These are phyloP conservation scores for Oligia latruncula DNA, from an alignment of 2,888 invertebrate species.

Conservation along the genomic window DNA sequence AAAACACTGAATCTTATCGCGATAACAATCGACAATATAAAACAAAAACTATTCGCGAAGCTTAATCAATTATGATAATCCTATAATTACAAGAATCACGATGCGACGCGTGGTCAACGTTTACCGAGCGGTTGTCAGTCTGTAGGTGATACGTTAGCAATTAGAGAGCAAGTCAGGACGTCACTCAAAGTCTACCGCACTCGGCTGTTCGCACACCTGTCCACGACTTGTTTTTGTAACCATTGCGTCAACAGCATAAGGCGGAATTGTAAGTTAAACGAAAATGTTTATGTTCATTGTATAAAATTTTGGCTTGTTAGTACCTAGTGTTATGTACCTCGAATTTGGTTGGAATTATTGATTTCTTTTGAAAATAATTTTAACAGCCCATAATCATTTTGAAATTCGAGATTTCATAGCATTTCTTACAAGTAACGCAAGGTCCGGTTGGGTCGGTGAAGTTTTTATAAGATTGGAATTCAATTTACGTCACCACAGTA, in stretches of 20 bases:
- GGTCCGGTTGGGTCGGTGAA: background rate
- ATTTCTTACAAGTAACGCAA: background rate
- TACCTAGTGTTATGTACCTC: background rate
- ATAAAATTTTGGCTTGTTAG: conserved; percentile 13
- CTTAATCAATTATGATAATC: conserved; percentile 54
- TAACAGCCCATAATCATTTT: background rate
- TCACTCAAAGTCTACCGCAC: conserved; percentile 78
- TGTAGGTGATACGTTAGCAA: conserved; percentile 68
- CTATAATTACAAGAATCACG: conserved; percentile 42
- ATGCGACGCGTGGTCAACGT: conserved; percentile 28
- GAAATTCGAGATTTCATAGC: background rate
- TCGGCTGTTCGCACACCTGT: conserved; percentile 78
- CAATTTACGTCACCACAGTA: background rate
- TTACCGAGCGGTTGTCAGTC: conserved; percentile 62
- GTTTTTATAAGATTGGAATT: background rate
- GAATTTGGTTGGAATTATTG: background rate
- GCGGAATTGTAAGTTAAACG: conserved; percentile 15
- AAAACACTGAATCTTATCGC: conserved; percentile 2
- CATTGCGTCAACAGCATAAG: conserved; percentile 35
- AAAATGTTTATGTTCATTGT: conserved; percentile 24
- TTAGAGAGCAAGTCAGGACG: conserved; percentile 70
- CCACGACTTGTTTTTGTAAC: conserved; percentile 45
- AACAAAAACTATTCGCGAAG: conserved; percentile 17
- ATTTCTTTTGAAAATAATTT: background rate
- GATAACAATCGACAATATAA: conserved; percentile 3